phyloP scores from a whole-genome alignment of 2,113 vertebrate genomes.

The Chaetura pelagica region DNA sequence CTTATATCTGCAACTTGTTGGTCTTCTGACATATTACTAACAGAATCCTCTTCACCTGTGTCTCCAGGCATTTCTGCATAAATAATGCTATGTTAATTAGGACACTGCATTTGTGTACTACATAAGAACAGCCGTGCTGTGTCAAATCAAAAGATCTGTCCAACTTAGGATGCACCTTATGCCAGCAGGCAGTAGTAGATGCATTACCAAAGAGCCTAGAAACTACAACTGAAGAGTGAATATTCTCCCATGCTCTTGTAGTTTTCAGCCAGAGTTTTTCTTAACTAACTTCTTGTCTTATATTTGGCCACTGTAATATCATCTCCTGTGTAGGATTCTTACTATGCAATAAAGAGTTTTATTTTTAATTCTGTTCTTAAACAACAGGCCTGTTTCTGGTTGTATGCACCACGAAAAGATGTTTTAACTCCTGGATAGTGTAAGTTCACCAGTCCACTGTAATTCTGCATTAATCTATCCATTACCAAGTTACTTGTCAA shows the following conservation, averaged over 20 bases:
- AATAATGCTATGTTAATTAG: slow-evolving; percentile 42
- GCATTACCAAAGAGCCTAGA: background rate
- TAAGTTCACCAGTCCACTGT: background rate
- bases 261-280: background rate
- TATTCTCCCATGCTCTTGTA: background rate
- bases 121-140: background rate
- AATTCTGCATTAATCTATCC: background rate
- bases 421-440: background rate
- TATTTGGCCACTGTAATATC: background rate
- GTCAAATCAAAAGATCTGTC: background rate
- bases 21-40: slow-evolving; percentile 62
- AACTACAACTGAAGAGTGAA: background rate
- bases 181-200: background rate
- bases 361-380: background rate
- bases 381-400: background rate
- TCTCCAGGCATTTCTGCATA: slow-evolving; percentile 62
- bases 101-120: background rate
- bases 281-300: background rate
- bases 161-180: background rate
- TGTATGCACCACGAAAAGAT: background rate
- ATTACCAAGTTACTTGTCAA: background rate
- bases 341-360: background rate
- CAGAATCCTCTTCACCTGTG: slow-evolving; percentile 57
- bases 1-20: slow-evolving; percentile 42
- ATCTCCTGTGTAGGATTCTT: background rate